Conservation (phyloP, 2,113 vertebrate species). For the Varanus komodoensis region DNA sequence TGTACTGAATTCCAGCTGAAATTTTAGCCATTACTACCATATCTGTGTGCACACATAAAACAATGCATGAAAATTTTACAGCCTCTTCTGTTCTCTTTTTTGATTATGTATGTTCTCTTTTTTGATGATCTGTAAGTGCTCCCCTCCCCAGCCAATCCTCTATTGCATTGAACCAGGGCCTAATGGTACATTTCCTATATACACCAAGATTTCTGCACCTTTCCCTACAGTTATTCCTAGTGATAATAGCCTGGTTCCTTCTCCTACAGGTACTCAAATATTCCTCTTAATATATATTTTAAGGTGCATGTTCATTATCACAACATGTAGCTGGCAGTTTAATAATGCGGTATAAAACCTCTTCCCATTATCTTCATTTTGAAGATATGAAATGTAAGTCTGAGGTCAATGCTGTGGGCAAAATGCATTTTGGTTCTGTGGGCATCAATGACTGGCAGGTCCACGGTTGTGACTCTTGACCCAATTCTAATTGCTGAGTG, state of each 20-base stretch:
- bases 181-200: neutral
- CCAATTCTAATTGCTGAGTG: constrained; percentile 16
- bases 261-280: constrained; percentile 33
- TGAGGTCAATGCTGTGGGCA: constrained; percentile 51
- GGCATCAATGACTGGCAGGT: constrained; percentile 26
- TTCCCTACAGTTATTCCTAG: neutral
- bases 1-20: too few relatives aligned
- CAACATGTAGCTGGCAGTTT: constrained; percentile 38
- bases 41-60: too few relatives aligned
- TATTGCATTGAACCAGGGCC: too few relatives aligned
- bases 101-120: too few relatives aligned
- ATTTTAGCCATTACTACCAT: too few relatives aligned
- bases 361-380: constrained; percentile 55
- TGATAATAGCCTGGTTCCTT: neutral
- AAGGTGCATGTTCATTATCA: constrained; percentile 50
- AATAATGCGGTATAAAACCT: constrained; percentile 55
- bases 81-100: too few relatives aligned
- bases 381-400: constrained; percentile 44
- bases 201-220: neutral
- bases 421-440: constrained; percentile 15
- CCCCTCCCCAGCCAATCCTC: neutral
- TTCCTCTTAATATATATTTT: constrained; percentile 50
- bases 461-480: constrained; percentile 36
- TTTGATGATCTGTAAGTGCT: too few relatives aligned
- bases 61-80: too few relatives aligned